These are phyloP conservation scores for Dromius quadrimaculatus DNA, from an alignment of 2,888 invertebrate species.

Conservation along the genomic window DNA sequence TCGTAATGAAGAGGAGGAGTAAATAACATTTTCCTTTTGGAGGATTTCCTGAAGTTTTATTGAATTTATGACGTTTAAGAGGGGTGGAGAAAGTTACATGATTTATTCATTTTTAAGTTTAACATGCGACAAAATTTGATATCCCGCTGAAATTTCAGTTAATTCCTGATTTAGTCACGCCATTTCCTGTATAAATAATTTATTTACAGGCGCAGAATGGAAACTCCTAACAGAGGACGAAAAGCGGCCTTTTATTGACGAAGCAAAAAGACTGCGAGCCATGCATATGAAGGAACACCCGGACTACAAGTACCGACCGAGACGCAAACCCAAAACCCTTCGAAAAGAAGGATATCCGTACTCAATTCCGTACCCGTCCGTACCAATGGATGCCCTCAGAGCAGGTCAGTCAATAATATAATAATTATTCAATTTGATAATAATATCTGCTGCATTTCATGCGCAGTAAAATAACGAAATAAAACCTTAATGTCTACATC, in stretches of 20 bases:
- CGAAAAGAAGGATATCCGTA: slow-evolving; percentile 93
- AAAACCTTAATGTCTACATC: slow-evolving; percentile 58
- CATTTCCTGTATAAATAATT: no score
- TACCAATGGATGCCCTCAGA: slow-evolving; percentile 88
- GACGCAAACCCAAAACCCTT: slow-evolving; percentile 89
- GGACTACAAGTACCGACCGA: slow-evolving; percentile 92
- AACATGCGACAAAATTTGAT: no score
- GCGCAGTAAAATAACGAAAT: no score
- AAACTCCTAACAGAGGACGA: slow-evolving; percentile 93
- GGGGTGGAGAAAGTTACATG: no score
- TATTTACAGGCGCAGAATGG: slow-evolving; percentile 93
- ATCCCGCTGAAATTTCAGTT: no score
- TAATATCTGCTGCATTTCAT: no score
- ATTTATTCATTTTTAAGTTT: no score
- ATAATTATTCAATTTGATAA: background rate
- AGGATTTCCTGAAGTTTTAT: no score
- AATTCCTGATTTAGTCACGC: no score
- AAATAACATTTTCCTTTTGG: no score
- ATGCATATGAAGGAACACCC: slow-evolving; percentile 97
- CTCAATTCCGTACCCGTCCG: slow-evolving; percentile 92
- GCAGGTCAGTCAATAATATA: slow-evolving; percentile 75
- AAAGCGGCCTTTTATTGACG: slow-evolving; percentile 97
- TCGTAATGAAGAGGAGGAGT: slow-evolving; percentile 6
- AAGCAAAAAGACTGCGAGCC: slow-evolving; percentile 92
- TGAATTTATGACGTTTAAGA: no score